These are phyloP conservation scores for Abramis brama DNA, from an alignment of 2,113 vertebrate species.

Conservation along the genomic window DNA sequence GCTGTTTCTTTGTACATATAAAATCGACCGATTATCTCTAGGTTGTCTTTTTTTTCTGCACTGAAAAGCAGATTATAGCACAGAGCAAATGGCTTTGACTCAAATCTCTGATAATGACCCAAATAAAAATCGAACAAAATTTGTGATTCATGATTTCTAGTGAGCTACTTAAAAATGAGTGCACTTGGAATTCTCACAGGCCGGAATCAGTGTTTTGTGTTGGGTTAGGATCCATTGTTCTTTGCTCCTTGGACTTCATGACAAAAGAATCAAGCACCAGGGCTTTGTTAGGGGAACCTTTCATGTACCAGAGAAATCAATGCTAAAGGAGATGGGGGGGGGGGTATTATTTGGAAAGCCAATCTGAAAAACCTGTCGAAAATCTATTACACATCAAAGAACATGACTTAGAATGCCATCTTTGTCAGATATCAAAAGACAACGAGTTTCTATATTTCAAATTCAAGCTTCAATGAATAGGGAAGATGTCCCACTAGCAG, in stretches of 20 bases:
- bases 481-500: constrained; percentile 19
- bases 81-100: constrained; percentile 12
- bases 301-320: constrained; percentile 41
- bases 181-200: background rate
- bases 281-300: constrained; percentile 22
- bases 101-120: background rate
- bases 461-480: constrained; percentile 19
- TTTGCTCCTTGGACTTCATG: constrained; percentile 11
- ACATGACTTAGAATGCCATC: constrained; percentile 22
- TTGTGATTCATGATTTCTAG: background rate
- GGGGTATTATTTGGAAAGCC: constrained; percentile 19
- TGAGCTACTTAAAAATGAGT: background rate
- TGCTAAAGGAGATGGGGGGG: background rate
- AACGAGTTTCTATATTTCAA: constrained; percentile 37
- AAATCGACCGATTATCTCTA: background rate
- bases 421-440: constrained; percentile 42
- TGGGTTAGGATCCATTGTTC: background rate
- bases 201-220: background rate
- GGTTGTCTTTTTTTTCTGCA: background rate
- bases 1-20: background rate
- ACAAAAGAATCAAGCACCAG: constrained; percentile 22
- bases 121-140: background rate
- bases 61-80: background rate
- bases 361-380: constrained; percentile 27
- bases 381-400: constrained; percentile 33